Base-by-base conservation (phyloP, 1,140 invertebrate genomes). In the Drosophila seguyi region DNA sequence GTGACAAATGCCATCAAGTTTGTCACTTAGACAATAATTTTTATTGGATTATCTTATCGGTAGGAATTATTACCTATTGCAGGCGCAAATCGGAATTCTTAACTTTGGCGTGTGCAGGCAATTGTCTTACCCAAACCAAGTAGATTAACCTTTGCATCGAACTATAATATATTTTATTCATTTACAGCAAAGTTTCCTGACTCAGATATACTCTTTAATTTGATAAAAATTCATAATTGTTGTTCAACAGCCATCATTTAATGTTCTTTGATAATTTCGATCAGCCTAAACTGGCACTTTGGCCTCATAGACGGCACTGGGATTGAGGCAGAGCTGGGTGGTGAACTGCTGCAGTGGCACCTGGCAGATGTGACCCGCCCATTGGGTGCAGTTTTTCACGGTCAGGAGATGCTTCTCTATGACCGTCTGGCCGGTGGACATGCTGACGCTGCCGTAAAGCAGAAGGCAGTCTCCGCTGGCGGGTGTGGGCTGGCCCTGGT, bases 311-410 rank as follows among this genome's bases (percentile, higher is more conserved):
- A 79, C 75, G 36, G 59, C 58, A 4, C 31, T 39, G 1, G 81
- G 25, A 22, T 68, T 79, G 7, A 86, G 66, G 8, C 82, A 86
- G 18, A 86, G 60, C 22, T 75, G 58, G 14, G 65, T 73, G 13
- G 34, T 50, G 38, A 39, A 81, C 11, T 42, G 13, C 18, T 66
- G 61, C 18, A 41, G 48, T 0, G 42, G 44, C 20, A 36, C 13
- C 44, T 84, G 72, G 20, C 81, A 84, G n/a, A 85, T 47, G 25
- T 39, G 47, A 10, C 18, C n/a, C 0, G 45, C 45, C 81, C 66
- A 74, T 6, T 25, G 10, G 11, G 50, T 50, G 62, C 81, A 77
- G 18, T 63, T 38, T 29, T 39, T 63, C 22, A 77, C 29, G 5
- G 25, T 16, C 5, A 84, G 38, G 16, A 34, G 61, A 22, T 76